Percentiles rank a stretch among this genome's conserved stretches.
Evolutionary conservation across 2,797 vertebrate species (phyloP).

Genomic region (Podarcis siculus): DNA sequence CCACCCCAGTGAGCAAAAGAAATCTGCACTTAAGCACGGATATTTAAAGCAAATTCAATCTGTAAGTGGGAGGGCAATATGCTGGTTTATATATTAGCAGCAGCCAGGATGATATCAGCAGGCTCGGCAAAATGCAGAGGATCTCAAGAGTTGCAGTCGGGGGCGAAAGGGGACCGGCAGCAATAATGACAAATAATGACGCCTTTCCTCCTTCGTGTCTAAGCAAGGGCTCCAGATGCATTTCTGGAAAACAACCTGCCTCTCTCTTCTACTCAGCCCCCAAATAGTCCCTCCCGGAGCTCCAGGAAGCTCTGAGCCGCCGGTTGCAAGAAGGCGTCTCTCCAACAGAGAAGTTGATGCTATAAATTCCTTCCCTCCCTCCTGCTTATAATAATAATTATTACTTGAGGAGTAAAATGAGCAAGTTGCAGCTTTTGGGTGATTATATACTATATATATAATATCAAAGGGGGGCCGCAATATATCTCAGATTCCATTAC

Average conservation of each 20-base stretch:
- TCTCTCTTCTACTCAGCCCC: not conserved
- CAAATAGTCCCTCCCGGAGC: not conserved
- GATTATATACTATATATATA: constrained; percentile 6
- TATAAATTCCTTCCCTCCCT: constrained; percentile 24
- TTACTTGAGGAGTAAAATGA: constrained; percentile 4
- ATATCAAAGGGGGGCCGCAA: not conserved
- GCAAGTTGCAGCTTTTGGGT: not conserved
- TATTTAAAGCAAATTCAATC: constrained; percentile 73
- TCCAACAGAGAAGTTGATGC: constrained; percentile 1
- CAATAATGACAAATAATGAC: not conserved
- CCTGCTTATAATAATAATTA: constrained; percentile 24
- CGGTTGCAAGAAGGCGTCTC: not conserved
- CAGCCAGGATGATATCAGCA: constrained; percentile 14
- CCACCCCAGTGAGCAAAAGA: constrained; percentile 34
- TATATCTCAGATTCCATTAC: not conserved
- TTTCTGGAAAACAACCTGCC: not conserved
- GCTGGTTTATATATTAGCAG: constrained; percentile 59
- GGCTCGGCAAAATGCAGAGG: not conserved
- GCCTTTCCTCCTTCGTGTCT: not conserved
- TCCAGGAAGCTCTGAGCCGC: not conserved
- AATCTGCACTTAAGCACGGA: constrained; percentile 64
- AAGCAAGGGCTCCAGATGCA: not conserved
- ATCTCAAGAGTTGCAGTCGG: not conserved
- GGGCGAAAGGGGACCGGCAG: not conserved
- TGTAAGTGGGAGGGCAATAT: constrained; percentile 66